Evolutionary conservation across 2,113 vertebrate species (phyloP).

Genomic region (Toxotes jaculatrix): DNA sequence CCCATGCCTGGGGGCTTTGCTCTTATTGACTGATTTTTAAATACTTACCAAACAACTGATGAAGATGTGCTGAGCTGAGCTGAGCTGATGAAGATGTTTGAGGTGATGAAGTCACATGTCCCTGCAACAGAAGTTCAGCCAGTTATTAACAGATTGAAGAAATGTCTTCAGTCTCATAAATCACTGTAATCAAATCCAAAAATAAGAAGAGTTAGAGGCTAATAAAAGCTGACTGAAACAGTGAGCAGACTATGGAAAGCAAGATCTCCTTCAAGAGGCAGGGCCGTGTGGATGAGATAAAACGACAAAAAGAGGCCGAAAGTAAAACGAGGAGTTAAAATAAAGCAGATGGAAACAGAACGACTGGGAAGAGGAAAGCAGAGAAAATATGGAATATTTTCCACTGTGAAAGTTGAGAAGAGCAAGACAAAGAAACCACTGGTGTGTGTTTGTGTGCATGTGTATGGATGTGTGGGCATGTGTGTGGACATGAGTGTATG

Average conservation of each 20-base stretch:
- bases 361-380: background rate
- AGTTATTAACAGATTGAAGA: conserved; percentile 10
- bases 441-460: background rate
- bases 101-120: background rate
- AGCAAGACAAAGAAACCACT: background rate
- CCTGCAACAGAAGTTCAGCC: conserved; percentile 10
- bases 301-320: background rate
- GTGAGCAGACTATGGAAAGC: background rate
- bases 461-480: background rate
- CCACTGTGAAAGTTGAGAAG: conserved; percentile 8
- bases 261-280: background rate
- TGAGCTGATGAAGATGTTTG: background rate
- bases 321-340: background rate
- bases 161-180: conserved; percentile 26
- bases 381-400: background rate
- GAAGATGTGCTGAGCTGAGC: too few species aligned
- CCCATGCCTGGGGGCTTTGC: background rate
- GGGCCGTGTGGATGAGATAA: background rate
- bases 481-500: conserved; percentile 3
- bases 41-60: conserved; percentile 9
- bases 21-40: conserved; percentile 14
- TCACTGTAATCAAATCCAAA: conserved; percentile 11
- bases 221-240: conserved; percentile 1
- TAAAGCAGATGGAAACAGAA: background rate
- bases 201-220: background rate